Base-by-base conservation (phyloP, 2,888 invertebrate species). In the Zhuqinia jingwanae region DNA sequence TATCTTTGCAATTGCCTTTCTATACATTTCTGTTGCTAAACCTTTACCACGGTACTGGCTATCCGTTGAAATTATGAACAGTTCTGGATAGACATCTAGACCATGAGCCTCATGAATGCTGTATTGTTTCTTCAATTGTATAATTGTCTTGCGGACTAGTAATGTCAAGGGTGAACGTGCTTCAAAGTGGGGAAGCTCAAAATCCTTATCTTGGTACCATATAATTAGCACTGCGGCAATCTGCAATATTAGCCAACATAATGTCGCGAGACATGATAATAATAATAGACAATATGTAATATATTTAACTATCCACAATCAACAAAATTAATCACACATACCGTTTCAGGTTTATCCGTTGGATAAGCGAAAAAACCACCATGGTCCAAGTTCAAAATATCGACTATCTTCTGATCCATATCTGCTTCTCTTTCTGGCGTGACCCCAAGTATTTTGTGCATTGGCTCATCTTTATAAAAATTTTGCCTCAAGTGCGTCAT, bases 381-480 rank as follows among this genome's bases (percentile, higher is more conserved):
- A 47, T 81, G 68, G 5, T 58, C 45, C 22, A 87, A n/a, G 6
- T 80, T 30, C 25, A 87, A 15, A 53, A 87, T 50, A n/a, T 53
- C 36, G 2, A 6, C 15, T 8, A 76, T 2, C 30, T 30, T 70
- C 22, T 58, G 22, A 25, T 80, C 84, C 27, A 80, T 56, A 56
- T 87, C 88, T 2, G 27, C 53, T 0, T 13, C 20, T 11, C 88
- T 36, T 20, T 88, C 88, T 27, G 58, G 36, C 0, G 83, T 73
- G 20, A 79, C 50, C 8, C 86, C 86, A 20, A 76, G 42, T 0
- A 70, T 68, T 15, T 73, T 17, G 10, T 86, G 70, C 17, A 83
- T 79, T 5, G 88, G 88, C 15, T 88, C 88, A 53, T 88, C 88
- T 8, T 1, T 25, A n/a, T 77, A 84, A 30, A 80, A 88, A 50